phyloP scores from a whole-genome alignment of 1,140 invertebrate genomes.

The Diachasmimorpha longicaudata region DNA sequence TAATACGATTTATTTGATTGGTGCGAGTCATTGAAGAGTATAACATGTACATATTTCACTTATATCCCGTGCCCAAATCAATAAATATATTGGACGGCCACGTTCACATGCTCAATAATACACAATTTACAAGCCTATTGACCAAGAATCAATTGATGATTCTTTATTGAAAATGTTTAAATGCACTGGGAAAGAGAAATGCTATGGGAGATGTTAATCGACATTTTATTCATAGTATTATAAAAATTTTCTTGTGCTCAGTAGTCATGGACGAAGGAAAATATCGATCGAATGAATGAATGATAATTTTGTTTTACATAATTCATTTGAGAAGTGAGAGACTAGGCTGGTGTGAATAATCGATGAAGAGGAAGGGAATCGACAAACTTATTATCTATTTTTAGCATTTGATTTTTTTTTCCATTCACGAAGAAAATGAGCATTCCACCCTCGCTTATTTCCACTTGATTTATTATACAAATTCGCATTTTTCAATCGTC shows the following conservation, averaged over 20 bases:
- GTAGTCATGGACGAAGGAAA: background rate
- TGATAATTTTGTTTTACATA: background rate
- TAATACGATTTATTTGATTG: slow-evolving; percentile 3
- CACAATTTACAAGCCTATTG: background rate
- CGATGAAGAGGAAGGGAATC: background rate
- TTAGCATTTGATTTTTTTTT: background rate
- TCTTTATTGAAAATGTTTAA: background rate
- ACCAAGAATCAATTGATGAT: background rate
- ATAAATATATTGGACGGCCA: background rate
- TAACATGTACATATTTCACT: background rate
- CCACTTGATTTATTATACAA: background rate
- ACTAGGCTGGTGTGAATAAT: background rate
- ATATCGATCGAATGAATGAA: background rate
- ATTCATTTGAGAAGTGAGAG: background rate
- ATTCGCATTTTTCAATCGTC: background rate
- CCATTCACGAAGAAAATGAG: background rate
- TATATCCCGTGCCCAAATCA: background rate
- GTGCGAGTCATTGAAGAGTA: background rate
- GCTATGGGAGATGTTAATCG: background rate
- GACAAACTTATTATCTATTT: background rate
- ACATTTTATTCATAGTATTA: background rate
- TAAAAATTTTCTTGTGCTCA: background rate
- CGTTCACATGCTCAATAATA: background rate
- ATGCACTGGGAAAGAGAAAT: background rate
- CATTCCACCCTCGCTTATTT: no score